These are phyloP conservation scores for Campoletis sonorensis DNA, from an alignment of 1,140 invertebrate genomes.

Conservation along the genomic window DNA sequence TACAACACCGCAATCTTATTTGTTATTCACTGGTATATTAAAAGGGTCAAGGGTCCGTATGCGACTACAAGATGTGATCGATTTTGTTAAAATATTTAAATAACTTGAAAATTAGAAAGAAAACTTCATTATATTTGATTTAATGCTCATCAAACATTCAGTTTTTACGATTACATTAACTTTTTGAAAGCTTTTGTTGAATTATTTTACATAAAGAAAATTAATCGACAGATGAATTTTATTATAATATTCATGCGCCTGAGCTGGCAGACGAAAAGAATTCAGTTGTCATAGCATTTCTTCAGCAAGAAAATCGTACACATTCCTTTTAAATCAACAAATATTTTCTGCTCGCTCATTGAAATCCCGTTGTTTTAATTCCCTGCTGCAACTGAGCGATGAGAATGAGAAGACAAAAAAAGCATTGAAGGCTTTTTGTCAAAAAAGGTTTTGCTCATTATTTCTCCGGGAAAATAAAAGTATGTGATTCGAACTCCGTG, in stretches of 20 bases:
- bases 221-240: no score
- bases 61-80: background rate
- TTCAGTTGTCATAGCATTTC: background rate
- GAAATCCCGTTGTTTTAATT: slow-evolving; percentile 24
- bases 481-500: background rate
- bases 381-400: background rate
- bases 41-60: slow-evolving; percentile 15
- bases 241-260: background rate
- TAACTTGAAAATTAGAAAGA: no score
- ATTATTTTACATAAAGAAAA: no score
- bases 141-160: no score
- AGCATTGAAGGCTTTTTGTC: slow-evolving; percentile 43
- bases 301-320: background rate
- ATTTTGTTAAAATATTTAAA: no score
- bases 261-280: background rate
- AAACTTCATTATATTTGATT: no score
- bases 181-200: no score
- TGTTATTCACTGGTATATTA: slow-evolving; percentile 22
- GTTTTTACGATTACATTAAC: no score
- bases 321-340: background rate
- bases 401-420: background rate
- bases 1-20: background rate
- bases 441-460: slow-evolving; percentile 3
- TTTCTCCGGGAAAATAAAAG: background rate
- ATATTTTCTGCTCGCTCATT: slow-evolving; percentile 23